A percentile compares a stretch with the other conserved stretches of the same genome.
phyloP scores from a whole-genome alignment of 2,888 invertebrate genomes.

The Agapetus fuscipes region DNA sequence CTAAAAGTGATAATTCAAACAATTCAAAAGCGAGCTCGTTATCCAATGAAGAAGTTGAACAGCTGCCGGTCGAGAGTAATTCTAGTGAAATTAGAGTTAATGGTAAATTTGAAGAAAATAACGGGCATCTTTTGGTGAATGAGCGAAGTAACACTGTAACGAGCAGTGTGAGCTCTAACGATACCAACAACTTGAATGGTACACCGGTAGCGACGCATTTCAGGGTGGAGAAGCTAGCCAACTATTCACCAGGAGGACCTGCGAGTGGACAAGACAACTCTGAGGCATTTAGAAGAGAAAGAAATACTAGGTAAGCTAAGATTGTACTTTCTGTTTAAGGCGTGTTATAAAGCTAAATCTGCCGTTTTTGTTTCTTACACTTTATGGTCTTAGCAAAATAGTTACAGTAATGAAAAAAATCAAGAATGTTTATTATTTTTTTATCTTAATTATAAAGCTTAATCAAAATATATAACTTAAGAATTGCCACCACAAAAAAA shows the following conservation, averaged over 20 bases:
- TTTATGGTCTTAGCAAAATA: no score
- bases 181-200: conserved; percentile 15
- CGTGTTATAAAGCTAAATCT: no score
- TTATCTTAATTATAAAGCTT: no score
- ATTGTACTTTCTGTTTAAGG: no score
- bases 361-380: no score
- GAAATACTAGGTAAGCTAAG: conserved; percentile 10
- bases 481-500: no score
- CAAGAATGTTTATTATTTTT: no score
- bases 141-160: conserved; percentile 18
- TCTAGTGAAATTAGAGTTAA: conserved; percentile 8
- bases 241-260: conserved; percentile 11
- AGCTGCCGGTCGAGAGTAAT: conserved; percentile 9
- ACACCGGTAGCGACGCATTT: conserved; percentile 2
- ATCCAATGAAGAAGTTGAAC: conserved; percentile 17
- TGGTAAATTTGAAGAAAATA: conserved; percentile 8
- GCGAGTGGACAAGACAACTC: conserved; percentile 9
- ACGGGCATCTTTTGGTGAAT: conserved; percentile 1
- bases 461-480: no score
- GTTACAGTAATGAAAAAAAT: no score
- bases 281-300: conserved; percentile 14
- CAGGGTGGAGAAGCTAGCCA: conserved; percentile 8
- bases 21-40: conserved; percentile 18
- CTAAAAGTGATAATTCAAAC: conserved; percentile 18
- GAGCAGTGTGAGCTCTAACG: conserved; percentile 18